phyloP scores from a whole-genome alignment of 2,888 invertebrate genomes.

The Pteria penguin region DNA sequence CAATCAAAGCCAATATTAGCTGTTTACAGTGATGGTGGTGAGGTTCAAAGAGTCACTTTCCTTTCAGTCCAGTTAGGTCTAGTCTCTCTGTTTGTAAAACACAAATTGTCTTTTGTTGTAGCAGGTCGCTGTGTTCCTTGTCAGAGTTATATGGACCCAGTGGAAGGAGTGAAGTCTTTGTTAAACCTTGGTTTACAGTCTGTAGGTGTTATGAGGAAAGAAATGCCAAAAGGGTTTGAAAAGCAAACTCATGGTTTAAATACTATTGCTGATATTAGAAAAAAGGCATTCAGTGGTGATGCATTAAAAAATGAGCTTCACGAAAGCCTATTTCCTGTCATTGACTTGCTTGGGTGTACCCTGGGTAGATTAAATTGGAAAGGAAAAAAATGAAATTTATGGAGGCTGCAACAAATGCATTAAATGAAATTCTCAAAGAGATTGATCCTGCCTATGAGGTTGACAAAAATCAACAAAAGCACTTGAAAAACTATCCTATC shows the following conservation, averaged over 20 bases:
- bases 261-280: conserved; percentile 13
- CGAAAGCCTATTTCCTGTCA: neutral
- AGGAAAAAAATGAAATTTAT: neutral
- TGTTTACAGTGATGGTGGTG: conserved; percentile 37
- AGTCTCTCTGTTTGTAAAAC: conserved; percentile 11
- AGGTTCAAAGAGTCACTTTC: conserved; percentile 31
- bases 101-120: conserved; percentile 31
- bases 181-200: conserved; percentile 28
- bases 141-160: conserved; percentile 22
- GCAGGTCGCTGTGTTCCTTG: conserved; percentile 35
- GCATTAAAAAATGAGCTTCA: neutral
- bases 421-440: neutral
- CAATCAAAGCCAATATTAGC: conserved; percentile 22
- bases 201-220: conserved; percentile 20
- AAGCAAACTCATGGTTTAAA: neutral
- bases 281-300: neutral
- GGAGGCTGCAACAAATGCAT: neutral
- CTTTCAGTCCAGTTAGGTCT: conserved; percentile 26
- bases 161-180: conserved; percentile 23
- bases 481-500: conserved; percentile 7
- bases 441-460: conserved; percentile 3
- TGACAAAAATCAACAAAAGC: conserved; percentile 2
- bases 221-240: conserved; percentile 12
- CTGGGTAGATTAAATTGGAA: conserved; percentile 2
- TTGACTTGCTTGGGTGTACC: conserved; percentile 4